Base-by-base conservation (phyloP, 2,113 vertebrate species). In the Prunella himalayana region DNA sequence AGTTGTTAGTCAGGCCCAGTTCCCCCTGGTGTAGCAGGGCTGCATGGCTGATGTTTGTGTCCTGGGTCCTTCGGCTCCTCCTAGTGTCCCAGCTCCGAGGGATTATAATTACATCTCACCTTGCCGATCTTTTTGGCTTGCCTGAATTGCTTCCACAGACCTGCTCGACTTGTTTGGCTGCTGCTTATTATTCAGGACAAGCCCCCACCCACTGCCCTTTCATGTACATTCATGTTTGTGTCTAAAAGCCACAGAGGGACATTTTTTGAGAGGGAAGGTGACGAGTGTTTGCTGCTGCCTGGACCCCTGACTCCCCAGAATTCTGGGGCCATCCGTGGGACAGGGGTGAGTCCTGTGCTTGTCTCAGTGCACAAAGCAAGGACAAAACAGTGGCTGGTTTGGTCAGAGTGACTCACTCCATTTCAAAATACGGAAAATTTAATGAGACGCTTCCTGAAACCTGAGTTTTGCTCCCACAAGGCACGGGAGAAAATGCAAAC, bases 31-130 rank as follows among this genome's bases (percentile, higher is more conserved):
- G 90, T 13, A 90, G 75, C 47, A 73, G 23, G 71, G 78, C 93
- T 56, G 42, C 37, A 9, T 2, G 17, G 79, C 33, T 41, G 79
- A 8, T 87, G 82, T 95, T 94, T 95, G 73, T 91, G 33, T 24
- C 6, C 0, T 17, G 65, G 80, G 68, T 82, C 79, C 71, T 69
- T 64, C 2, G 1, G 92, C 91, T 78, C 54, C 81, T 92, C 8
- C 76, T 35, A 6, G 7, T 84, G 96, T 39, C 93, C 59, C 94
- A 61, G 81, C 94, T 88, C 71, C 42, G 82, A 89, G 68, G 66
- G 90, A 94, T 85, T 63, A 64, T 96, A 95, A 97, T 98, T 97
- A 96, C 86, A 91, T 85, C 95, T 96, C 89, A 54, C 92, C 72
- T 90, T 81, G 71, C 92, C 24, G 39, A 91, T 89, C 80, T 77